Evolutionary conservation across 2,797 vertebrate species (phyloP).

Genomic region (Agapornis canus): DNA sequence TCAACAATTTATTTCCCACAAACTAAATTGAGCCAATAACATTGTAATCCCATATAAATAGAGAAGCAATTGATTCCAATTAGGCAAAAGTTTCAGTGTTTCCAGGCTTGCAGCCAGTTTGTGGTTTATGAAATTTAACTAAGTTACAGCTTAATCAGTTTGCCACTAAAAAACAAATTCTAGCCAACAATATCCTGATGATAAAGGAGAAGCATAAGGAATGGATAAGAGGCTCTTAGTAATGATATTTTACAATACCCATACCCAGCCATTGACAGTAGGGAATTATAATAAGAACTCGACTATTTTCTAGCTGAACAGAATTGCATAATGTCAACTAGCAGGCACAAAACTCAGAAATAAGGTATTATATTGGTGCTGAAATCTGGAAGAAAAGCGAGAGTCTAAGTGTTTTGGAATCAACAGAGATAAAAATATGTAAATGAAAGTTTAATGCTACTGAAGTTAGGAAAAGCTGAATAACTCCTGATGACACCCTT

Average conservation of each 20-base stretch:
- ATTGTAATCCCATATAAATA: constrained; percentile 61
- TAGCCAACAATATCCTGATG: not conserved
- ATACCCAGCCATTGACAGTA: not conserved
- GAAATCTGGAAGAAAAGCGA: not conserved
- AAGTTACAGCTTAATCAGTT: constrained; percentile 63
- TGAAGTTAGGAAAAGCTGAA: not conserved
- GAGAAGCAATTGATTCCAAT: constrained; percentile 67
- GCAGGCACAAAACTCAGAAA: not conserved
- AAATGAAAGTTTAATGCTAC: not conserved
- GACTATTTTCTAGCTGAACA: not conserved
- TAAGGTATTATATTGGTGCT: not conserved
- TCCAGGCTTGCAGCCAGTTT: constrained; percentile 68
- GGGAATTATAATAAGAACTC: not conserved
- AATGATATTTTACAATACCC: not conserved
- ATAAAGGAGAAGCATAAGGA: not conserved
- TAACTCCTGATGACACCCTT: not conserved
- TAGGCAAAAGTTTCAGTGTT: constrained; percentile 71
- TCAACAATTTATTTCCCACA: constrained; percentile 63
- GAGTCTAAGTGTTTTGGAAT: not conserved
- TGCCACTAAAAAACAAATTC: not conserved
- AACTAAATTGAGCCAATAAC: constrained; percentile 62
- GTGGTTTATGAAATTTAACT: constrained; percentile 68
- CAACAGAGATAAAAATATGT: not conserved
- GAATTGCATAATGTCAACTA: not conserved
- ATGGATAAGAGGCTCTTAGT: not conserved